Evolutionary conservation across 1,140 invertebrate species (phyloP), one percentile per base, ranked within the genome.

Genomic region (Zeugodacus cucurbitae): DNA sequence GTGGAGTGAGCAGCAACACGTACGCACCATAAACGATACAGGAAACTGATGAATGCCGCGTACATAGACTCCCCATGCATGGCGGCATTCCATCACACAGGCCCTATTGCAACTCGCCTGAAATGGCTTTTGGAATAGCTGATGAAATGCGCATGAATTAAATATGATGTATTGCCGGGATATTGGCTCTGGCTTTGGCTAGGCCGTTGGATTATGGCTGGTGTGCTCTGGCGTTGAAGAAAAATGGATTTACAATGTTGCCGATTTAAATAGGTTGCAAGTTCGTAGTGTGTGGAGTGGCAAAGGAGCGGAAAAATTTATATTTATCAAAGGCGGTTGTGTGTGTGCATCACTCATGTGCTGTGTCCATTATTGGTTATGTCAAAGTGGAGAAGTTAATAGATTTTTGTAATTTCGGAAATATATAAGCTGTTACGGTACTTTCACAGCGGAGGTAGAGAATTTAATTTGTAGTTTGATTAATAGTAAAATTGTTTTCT

Each of bases 61-160:
- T 10, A n/a, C n/a, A n/a, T n/a, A 37, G 4, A 4, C 34, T 17
- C 41, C 26, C 74, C 41, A 37, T 44, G 8, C 74, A 26, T 11
- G 22, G 3, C n/a, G 22, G 10, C 41, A 70, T 70, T 26, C 67
- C 32, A 74, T 37, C 22, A 34, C 22, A 34, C 20, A 5, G 34
- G 41, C 74, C 48, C 41, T 82, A n/a, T 70, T 32, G 37, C 74
- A 82, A 26, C 74, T 44, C 74, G 41, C 7, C 22, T 48, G 10
- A 41, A 82, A 48, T 82, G 26, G 74, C 41, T 48, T 82, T 82
- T 82, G 37, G 41, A 48, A 82, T 48, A 10, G 74, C 26, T 82
- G 74, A 82, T 82, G 74, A 82, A 82, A 82, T 82, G 74, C 74
- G 74, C 74, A 82, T 82, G 74, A 82, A 82, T 82, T 82, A 82